Percentiles rank a stretch among this genome's conserved stretches.
These are phyloP conservation scores for Ashinkailepas kermadecensis DNA, from an alignment of 2,888 invertebrate species.

Conservation along the genomic window DNA sequence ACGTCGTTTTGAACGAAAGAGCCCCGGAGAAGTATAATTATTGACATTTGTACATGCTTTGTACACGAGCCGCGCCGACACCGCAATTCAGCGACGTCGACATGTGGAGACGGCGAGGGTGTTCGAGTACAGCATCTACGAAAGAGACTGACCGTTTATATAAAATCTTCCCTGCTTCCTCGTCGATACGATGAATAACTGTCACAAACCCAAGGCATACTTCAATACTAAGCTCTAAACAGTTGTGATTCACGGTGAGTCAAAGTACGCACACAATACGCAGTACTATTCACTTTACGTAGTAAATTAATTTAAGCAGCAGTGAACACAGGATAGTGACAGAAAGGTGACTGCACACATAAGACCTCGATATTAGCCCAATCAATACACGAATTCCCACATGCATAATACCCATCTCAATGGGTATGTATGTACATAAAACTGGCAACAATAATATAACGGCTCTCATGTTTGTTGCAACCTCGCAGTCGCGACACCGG, in stretches of 20 bases:
- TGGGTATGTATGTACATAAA: background rate
- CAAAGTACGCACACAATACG: too few relatives aligned
- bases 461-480: too few relatives aligned
- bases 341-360: background rate
- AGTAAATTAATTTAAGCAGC: background rate
- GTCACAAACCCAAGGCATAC: background rate
- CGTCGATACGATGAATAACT: background rate
- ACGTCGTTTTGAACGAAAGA: conserved; percentile 1
- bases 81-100: too few relatives aligned
- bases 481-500: too few relatives aligned
- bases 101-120: too few relatives aligned
- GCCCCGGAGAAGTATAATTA: background rate
- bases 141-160: too few relatives aligned
- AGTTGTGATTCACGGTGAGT: background rate
- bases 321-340: background rate
- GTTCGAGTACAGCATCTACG: too few relatives aligned
- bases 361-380: background rate
- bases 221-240: background rate
- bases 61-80: background rate
- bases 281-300: background rate
- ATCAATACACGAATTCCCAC: background rate
- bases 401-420: background rate
- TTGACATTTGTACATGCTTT: conserved; percentile 17
- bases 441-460: conserved; percentile 6
- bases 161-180: too few relatives aligned